Base-by-base conservation (phyloP, 1,140 invertebrate species). In the Apocrypta bakeri region DNA sequence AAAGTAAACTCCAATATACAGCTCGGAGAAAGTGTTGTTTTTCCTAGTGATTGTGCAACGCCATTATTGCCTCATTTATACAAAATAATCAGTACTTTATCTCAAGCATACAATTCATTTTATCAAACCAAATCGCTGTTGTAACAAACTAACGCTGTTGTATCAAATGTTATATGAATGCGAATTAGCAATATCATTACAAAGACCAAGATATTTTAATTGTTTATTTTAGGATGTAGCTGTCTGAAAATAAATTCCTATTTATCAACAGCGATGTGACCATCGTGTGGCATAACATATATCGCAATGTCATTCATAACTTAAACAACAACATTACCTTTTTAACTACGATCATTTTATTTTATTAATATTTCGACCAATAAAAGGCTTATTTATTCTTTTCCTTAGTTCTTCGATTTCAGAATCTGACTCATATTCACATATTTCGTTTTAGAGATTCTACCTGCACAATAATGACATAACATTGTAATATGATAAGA, bases 51-150 rank as follows among this genome's bases (percentile, higher is more conserved):
- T 76, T 76, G 31, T 64, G 64, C 74, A 76, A 76, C 56, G 25
- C n/a, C n/a, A n/a, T 11, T 27, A 64, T 76, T 64, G 74, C 74
- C 56, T 76, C 74, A 64, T 76, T 76, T 33, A 1, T n/a, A 37
- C 56, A 14, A 11, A 27, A 64, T 76, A 74, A 74, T 74, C 40
- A 74, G 9, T 61, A 61, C 21, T 56, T 76, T 33, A 61, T 76
- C 61, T 76, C 74, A 9, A 24, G 12, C 29, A 29, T 21, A 37
- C 56, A 56, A 76, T 64, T 9, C 61, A 33, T 61, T 75, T 75
- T 61, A 75, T 61, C 73, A 21, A 61, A 61, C 21, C 8, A 56
- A 75, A 75, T 75, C 73, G 31, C 37, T 25, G 31, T 24, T 64
- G 56, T 37, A 37, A n/a, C n/a, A n/a, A n/a, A n/a, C n/a, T n/a